Conservation (phyloP, 2,888 invertebrate genomes). For the Ophonus ardosiacus region DNA sequence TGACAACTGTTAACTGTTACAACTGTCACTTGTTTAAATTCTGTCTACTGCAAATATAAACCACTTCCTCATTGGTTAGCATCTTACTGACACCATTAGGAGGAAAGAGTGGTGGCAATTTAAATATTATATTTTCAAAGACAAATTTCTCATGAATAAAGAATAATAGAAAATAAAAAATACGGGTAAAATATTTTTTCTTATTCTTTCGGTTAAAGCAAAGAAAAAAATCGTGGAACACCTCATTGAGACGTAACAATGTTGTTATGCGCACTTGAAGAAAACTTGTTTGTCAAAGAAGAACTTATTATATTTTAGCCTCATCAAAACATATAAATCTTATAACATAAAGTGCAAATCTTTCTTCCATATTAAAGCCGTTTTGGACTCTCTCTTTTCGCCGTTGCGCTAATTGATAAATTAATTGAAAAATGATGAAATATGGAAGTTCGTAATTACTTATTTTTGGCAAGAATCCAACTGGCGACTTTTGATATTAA, state of each 20-base stretch:
- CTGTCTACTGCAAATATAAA: too few relatives aligned
- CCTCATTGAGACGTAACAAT: slow-evolving; percentile 54
- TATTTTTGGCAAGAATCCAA: slow-evolving; percentile 42
- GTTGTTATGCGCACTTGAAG: slow-evolving; percentile 15
- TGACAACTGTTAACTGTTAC: too few relatives aligned
- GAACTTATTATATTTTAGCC: neutral
- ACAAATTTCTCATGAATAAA: too few relatives aligned
- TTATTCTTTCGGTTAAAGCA: too few relatives aligned
- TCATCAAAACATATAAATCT: slow-evolving; percentile 17
- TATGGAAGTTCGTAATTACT: slow-evolving; percentile 41
- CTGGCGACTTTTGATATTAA: slow-evolving; percentile 14
- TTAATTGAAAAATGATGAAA: slow-evolving; percentile 47
- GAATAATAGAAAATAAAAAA: too few relatives aligned
- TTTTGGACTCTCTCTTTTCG: neutral
- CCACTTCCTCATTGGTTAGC: too few relatives aligned
- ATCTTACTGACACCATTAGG: too few relatives aligned
- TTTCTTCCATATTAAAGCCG: neutral
- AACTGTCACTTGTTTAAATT: too few relatives aligned
- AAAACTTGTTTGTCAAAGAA: slow-evolving; percentile 27
- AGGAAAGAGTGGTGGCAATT: too few relatives aligned
- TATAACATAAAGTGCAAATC: neutral
- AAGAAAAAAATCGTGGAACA: too few relatives aligned
- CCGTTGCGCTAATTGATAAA: slow-evolving; percentile 33
- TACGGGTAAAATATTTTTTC: too few relatives aligned
- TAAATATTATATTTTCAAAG: too few relatives aligned